These are phyloP conservation scores for Mellilla xanthometata DNA, from an alignment of 2,888 invertebrate species.

Conservation along the genomic window DNA sequence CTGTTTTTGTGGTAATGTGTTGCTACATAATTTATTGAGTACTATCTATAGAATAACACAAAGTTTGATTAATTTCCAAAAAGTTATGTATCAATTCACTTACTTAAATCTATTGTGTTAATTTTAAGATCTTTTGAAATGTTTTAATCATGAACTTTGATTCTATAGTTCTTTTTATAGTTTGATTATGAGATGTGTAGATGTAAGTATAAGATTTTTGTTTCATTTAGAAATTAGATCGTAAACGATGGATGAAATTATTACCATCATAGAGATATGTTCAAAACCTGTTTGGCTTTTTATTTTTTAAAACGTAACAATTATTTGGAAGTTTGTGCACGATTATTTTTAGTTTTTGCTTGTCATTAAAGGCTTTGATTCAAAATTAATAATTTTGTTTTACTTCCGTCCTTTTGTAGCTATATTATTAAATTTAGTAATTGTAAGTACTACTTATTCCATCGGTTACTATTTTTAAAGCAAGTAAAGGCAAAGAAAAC, in stretches of 20 bases:
- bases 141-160: constrained; percentile 80
- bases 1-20: constrained; percentile 50
- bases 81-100: constrained; percentile 66
- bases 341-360: constrained; percentile 66
- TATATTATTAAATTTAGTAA: not conserved
- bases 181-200: constrained; percentile 68
- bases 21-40: constrained; percentile 65
- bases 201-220: constrained; percentile 44
- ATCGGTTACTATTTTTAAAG: no score
- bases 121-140: constrained; percentile 24
- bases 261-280: not conserved
- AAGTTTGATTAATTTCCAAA: constrained; percentile 41
- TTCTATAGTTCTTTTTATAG: constrained; percentile 67
- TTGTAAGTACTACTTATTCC: no score
- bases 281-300: constrained; percentile 40
- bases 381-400: not conserved
- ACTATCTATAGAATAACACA: constrained; percentile 18
- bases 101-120: constrained; percentile 36
- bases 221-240: constrained; percentile 9
- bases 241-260: not conserved
- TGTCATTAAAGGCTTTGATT: constrained; percentile 58
- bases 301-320: constrained; percentile 44
- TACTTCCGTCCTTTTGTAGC: not conserved
- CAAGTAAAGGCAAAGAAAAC: no score
- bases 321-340: constrained; percentile 57